These are phyloP conservation scores for Schizopygopsis pylzovi DNA, from an alignment of 2,797 vertebrate genomes.

Conservation along the genomic window DNA sequence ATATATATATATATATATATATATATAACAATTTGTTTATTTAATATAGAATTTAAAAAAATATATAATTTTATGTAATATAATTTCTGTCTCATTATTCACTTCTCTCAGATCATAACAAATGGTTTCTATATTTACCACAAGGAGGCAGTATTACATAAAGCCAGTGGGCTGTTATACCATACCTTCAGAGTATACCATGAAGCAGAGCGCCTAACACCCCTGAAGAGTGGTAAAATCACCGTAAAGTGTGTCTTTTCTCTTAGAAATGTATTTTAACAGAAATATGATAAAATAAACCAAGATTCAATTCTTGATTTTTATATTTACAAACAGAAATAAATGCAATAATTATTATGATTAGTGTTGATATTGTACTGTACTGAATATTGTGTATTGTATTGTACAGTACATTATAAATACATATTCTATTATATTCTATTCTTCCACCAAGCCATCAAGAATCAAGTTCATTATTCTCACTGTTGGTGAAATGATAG, in stretches of 20 bases:
- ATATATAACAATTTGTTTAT: too few relatives aligned
- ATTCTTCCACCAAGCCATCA: not conserved
- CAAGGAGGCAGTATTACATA: constrained; percentile 28
- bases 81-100: not conserved
- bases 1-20: too few relatives aligned
- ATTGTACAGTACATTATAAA: not conserved
- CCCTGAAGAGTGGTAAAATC: not conserved
- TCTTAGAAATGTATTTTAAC: not conserved
- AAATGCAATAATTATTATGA: not conserved
- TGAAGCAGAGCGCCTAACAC: not conserved
- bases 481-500: not conserved
- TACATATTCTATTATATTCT: not conserved
- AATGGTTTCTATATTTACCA: not conserved
- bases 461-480: not conserved
- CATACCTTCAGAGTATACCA: not conserved
- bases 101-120: not conserved
- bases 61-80: not conserved
- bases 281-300: not conserved
- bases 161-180: not conserved
- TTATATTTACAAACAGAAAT: not conserved
- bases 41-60: too few relatives aligned
- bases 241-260: not conserved
- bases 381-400: not conserved
- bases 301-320: not conserved
- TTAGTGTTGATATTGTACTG: too few relatives aligned